These are phyloP conservation scores for Corapipo altera DNA, from an alignment of 2,113 vertebrate genomes.

Conservation along the genomic window DNA sequence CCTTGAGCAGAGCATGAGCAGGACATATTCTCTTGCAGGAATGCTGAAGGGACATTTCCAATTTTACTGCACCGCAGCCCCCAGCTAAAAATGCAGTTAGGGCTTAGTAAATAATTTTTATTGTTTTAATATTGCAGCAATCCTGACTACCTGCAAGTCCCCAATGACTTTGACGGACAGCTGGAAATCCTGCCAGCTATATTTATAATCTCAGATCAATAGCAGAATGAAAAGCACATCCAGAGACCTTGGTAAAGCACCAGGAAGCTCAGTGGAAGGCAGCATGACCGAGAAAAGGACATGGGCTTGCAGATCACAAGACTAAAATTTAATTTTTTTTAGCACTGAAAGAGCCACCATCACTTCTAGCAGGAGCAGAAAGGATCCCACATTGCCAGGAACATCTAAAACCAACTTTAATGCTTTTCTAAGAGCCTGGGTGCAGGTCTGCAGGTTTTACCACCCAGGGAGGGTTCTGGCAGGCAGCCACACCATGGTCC, in stretches of 20 bases:
- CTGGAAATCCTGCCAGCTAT: not conserved
- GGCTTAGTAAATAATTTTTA: not conserved
- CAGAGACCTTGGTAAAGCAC: not conserved
- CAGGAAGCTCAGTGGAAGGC: not conserved
- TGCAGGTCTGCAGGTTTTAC: not conserved
- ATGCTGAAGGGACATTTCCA: not conserved
- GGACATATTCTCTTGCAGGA: not conserved
- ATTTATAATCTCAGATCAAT: slow-evolving; percentile 44
- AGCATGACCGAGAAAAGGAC: not conserved
- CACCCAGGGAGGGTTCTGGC: not conserved
- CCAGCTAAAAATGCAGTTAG: not conserved
- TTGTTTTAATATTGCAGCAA: not conserved
- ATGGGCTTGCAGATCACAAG: not conserved
- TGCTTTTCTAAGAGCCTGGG: not conserved
- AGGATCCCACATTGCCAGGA: not conserved
- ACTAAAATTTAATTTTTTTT: not conserved
- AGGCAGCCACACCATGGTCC: not conserved
- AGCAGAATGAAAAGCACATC: slow-evolving; percentile 3
- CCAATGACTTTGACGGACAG: not conserved
- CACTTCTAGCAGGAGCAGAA: not conserved
- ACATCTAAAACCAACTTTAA: not conserved
- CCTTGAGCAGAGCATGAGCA: not conserved
- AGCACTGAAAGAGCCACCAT: not conserved
- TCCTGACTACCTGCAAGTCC: slow-evolving; percentile 1
- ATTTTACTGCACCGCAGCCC: not conserved